Base-by-base conservation (phyloP, 2,888 invertebrate genomes). In the Vanessa cardui region DNA sequence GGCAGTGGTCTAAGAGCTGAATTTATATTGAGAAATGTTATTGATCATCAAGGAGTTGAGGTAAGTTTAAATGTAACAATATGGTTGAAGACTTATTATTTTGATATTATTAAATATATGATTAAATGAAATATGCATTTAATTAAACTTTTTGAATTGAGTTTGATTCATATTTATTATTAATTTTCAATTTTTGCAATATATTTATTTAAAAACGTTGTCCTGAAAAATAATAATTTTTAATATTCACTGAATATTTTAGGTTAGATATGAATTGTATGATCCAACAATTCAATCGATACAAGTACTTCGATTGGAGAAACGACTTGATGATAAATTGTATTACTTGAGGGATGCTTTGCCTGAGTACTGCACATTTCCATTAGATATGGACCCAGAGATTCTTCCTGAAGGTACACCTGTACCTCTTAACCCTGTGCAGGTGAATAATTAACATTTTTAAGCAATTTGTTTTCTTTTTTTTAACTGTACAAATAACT, bases 281-380 rank as follows among this genome's bases (percentile, higher is more conserved):
- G 99, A 98, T 88, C 99, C 99, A 16, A 95, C 96, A 0, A 94
- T 99, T 72, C 96, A 96, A 77, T 96, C 95, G 81, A 96, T 99
- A 46, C 98, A 99, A 89, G 97, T 99, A 2, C 87, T 99, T 16
- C 95, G 96, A 46, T 93, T 99, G 46, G 99, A 99, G 85, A 99
- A 98, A 84, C 94, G 99, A 62, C 89, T 99, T 21, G 99, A 99
- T 88, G 96, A 97, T 33, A 95, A 97, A 78, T 90, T 99, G 59
- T 93, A 95, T 18, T 99, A 99, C 84, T 93, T 99, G 60, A 92
- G 97, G 77, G 99, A 99, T 94, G 97, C 98, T 2, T 93, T 97
- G 50, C 96, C 96, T 0, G 97, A 99, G 85, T 98, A 97, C 85
- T 98, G 98, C 83, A 99, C 98, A 3, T 96, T 99, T 82, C 96